Base-by-base conservation (phyloP, 2,888 invertebrate species). In the Gandaritis pyraliata region DNA sequence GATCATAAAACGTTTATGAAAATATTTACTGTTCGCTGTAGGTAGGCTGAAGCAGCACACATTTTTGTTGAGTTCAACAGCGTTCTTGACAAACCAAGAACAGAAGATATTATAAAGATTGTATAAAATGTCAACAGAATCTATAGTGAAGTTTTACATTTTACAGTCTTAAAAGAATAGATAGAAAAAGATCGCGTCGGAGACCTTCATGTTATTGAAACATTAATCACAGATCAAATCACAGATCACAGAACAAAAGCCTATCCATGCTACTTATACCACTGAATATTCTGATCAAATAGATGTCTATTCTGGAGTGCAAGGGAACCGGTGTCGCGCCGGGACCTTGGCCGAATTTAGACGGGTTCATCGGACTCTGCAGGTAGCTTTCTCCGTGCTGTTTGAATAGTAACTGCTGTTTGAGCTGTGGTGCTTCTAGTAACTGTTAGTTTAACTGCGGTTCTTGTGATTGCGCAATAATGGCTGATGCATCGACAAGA, bases 301-400 rank as follows among this genome's bases (percentile, higher is more conserved):
- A 59, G 66, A 61, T 57, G 45, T 51, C 36, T 65, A 58, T 58
- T 45, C 65, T 53, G 55, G 53, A 62, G 55, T 59, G 68, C 68
- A 66, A 65, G 69, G 74, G 77, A 73, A 74, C 74, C 72, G 76
- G 64, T 58, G 62, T 62, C 58, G 50, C 54, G 46, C n/a, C 72
- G 72, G 56, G 59, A 64, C 64, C 64, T 64, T 64, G 64, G 64
- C 64, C 64, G 64, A 64, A 59, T 64, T 64, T 64, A 64, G 59
- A 51, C 56, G 59, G 56, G 64, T 56, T 64, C 64, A 60, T 48
- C 33, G 45, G 76, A 61, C 62, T 68, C 75, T 38, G 76, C 79
- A 77, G 81, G 82, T 83, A 81, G 90, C 90, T 90, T 90, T 91
- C 89, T 85, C 86, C 81, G 69, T 62, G 52, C 56, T 57, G 52